Evolutionary conservation across 2,888 invertebrate genomes (phyloP).

Genomic region (Trissoscelio sp.): DNA sequence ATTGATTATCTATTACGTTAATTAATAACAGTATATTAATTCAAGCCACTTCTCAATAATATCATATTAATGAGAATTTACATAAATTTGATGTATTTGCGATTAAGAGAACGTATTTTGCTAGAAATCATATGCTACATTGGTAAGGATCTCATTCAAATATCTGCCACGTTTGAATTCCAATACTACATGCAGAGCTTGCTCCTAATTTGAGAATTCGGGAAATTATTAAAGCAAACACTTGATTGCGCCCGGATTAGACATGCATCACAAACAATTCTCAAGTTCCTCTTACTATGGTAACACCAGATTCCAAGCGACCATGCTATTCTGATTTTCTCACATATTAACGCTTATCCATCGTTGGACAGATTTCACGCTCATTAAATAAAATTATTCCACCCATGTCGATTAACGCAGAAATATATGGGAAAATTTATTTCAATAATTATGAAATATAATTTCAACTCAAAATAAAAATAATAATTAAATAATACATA

Average conservation of each 20-base stretch:
- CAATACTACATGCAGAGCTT: constrained; percentile 18
- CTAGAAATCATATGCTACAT: constrained; percentile 9
- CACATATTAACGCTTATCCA: constrained; percentile 3
- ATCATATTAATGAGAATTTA: constrained; percentile 14
- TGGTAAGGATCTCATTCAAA: constrained; percentile 18
- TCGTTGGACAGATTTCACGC: constrained; percentile 6
- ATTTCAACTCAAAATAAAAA: too few species aligned
- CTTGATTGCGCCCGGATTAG: constrained; percentile 47
- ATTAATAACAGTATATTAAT: neutral
- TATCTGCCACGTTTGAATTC: constrained; percentile 21
- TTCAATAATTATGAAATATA: too few species aligned
- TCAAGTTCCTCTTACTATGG: constrained; percentile 32
- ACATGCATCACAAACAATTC: constrained; percentile 51
- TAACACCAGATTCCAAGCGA: constrained; percentile 19
- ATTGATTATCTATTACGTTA: too few species aligned
- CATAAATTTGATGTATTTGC: constrained; percentile 17
- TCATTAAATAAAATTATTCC: constrained; percentile 13
- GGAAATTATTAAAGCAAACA: constrained; percentile 59
- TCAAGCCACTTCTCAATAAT: neutral
- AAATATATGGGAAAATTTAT: too few species aligned
- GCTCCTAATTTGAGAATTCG: constrained; percentile 48
- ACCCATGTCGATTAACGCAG: too few species aligned
- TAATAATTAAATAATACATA: too few species aligned
- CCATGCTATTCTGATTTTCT: constrained; percentile 30
- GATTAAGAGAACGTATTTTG: neutral